Base-by-base conservation (phyloP, 2,797 vertebrate genomes). In the Notolabrus celidotus region DNA sequence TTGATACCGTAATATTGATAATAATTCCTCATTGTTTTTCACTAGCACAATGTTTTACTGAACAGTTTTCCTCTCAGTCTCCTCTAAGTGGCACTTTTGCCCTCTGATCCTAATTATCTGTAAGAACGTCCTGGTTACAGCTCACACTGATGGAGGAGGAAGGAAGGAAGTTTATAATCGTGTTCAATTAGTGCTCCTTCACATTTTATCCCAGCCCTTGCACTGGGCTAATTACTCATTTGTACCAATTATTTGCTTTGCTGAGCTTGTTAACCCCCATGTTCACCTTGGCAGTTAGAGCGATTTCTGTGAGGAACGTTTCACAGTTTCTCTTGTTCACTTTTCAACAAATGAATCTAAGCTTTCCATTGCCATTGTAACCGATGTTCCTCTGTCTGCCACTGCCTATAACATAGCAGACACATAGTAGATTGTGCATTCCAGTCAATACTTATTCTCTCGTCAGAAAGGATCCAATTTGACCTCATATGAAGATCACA, bases 231-330 rank as follows among this genome's bases (percentile, higher is more conserved):
- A 94, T 92, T 90, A 92, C 92, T 92, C 91, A 94, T 94, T 94
- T 94, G 94, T 94, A 90, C 80, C 92, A 93, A 94, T 94, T 91
- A 94, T 93, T 93, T 94, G 93, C 92, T 93, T 93, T 92, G 90
- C 91, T 90, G 90, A 91, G 89, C 89, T 88, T 87, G 92, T 94
- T 93, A 94, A 87, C 86, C 84, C 68, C 71, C 42, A 1, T 72
- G 75, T 79, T 88, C 91, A 91, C 92, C 92, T 91, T 85, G 53
- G 76, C 88, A 76, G 85, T 78, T 74, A 76, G 90, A 88, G 82
- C 67, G 72, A 88, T 85, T 71, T 85, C 89, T 85, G 58, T 61
- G 73, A 56, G 41, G 16, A 80, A 57, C 17, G 53, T 74, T 85
- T 83, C 50, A 75, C 77, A 46, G 36, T 69, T 85, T 67, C 54